Evolutionary conservation across 2,888 invertebrate species (phyloP), one percentile per base, ranked within the genome.

Genomic region (Ernsta delagoae): DNA sequence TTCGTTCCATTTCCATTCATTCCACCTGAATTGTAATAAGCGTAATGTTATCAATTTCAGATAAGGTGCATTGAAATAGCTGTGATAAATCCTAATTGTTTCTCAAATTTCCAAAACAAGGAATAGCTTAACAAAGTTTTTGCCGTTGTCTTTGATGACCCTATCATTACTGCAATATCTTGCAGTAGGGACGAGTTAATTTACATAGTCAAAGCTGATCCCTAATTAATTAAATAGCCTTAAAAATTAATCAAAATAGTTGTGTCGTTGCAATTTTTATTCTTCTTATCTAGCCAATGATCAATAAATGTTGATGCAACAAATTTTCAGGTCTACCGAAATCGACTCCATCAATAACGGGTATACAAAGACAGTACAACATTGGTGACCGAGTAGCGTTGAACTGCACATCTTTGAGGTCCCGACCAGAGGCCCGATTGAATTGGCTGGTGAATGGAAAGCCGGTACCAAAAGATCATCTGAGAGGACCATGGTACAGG

Each of bases 401-500:
- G 73, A 97, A 97, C 90, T 98, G 98, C 89, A 96, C 97, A 6
- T 96, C 97, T 31, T 94, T 95, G 11, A 94, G 96, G 68, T 97
- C 97, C 43, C 95, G 96, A 75, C 98, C 97, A 2, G 96, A 96
- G 24, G 96, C 97, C 63, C 95, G 96, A 79, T 94, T 98, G 71
- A 95, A 95, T 79, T 98, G 98, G 97, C 95, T 96, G 88, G 95
- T 98, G 84, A 98, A 98, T 86, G 96, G 96, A 56, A 94, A 95
- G 78, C 95, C 95, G 75, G 95, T 94, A 5, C 92, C 94, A 50
- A 83, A 86, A 56, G 85, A 88, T 8, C 88, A 94, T 74, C 74
- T 95, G 54, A 81, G 83, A 4, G 94, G 94, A 0, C 94, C 95
- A 0, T 94, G 94, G 89, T 82, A 89, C 70, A 87, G 89, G 67